These are phyloP conservation scores for Cataglyphis altisquamis DNA, from an alignment of 2,888 invertebrate genomes.

Conservation along the genomic window DNA sequence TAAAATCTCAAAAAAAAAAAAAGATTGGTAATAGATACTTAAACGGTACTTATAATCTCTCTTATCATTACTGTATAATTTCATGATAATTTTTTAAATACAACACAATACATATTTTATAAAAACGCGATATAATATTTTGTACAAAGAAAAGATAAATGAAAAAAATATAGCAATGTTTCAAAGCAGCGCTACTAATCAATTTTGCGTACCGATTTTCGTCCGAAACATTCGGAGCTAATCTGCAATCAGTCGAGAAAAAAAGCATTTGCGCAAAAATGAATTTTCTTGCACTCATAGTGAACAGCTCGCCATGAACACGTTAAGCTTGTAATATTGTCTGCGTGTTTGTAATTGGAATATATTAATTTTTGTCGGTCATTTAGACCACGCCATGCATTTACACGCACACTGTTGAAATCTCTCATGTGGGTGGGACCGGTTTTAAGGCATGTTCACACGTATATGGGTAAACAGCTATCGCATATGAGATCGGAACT, in stretches of 20 bases:
- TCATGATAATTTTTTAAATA: not conserved
- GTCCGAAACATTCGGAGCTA: not conserved
- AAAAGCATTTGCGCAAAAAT: slow-evolving; percentile 1
- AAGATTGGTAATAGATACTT: not conserved
- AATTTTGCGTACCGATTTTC: not conserved
- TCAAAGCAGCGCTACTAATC: not conserved
- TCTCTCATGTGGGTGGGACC: slow-evolving; percentile 71
- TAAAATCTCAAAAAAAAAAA: not conserved
- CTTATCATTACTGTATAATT: not conserved
- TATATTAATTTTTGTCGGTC: slow-evolving; percentile 67
- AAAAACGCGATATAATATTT: not conserved
- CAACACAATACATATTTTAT: not conserved
- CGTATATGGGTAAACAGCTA: slow-evolving; percentile 50
- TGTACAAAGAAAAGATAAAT: not conserved
- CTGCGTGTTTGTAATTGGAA: slow-evolving; percentile 67
- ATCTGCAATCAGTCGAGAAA: not conserved
- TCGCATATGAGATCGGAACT: slow-evolving; percentile 68
- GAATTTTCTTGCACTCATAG: not conserved
- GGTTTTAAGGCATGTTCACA: slow-evolving; percentile 72
- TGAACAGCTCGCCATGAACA: not conserved
- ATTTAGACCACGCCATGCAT: slow-evolving; percentile 34
- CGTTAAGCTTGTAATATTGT: slow-evolving; percentile 65
- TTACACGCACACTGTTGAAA: slow-evolving; percentile 20
- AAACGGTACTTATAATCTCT: not conserved
- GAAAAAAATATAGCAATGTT: not conserved